Conservation (phyloP, 2,113 vertebrate species). For the Capreolus pygargus region DNA sequence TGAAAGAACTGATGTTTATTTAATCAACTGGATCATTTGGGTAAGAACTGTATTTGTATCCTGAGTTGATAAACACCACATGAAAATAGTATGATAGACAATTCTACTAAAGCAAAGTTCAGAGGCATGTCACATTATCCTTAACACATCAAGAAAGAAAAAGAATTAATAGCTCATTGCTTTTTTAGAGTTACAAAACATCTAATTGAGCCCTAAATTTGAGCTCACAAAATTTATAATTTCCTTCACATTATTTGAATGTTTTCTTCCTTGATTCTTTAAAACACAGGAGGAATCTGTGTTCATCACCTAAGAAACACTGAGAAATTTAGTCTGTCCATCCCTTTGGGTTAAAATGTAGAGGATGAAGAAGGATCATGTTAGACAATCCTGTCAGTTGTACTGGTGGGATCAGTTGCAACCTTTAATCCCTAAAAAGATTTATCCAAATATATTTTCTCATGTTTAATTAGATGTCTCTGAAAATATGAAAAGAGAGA, state of each 20-base stretch:
- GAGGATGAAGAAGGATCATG: neutral
- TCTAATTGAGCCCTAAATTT: neutral
- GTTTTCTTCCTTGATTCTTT: neutral
- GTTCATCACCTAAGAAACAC: neutral
- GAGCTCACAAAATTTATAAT: neutral
- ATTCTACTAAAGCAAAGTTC: constrained; percentile 17
- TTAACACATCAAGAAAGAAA: constrained; percentile 32
- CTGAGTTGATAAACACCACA: neutral
- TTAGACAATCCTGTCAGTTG: neutral
- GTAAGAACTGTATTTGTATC: neutral
- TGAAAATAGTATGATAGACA: constrained; percentile 13
- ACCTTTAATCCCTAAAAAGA: neutral
- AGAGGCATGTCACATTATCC: neutral
- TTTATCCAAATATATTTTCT: neutral
- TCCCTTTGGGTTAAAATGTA: neutral
- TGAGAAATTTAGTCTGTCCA: neutral
- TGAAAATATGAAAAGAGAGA: neutral
- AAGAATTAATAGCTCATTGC: neutral
- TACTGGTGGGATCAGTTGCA: neutral
- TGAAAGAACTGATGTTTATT: neutral
- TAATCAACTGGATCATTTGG: neutral
- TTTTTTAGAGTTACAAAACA: neutral
- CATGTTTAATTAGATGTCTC: neutral
- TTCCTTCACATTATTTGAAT: neutral
- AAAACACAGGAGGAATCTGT: neutral